phyloP scores from a whole-genome alignment of 1,140 invertebrate species.

The Polypedilum vanderplanki region DNA sequence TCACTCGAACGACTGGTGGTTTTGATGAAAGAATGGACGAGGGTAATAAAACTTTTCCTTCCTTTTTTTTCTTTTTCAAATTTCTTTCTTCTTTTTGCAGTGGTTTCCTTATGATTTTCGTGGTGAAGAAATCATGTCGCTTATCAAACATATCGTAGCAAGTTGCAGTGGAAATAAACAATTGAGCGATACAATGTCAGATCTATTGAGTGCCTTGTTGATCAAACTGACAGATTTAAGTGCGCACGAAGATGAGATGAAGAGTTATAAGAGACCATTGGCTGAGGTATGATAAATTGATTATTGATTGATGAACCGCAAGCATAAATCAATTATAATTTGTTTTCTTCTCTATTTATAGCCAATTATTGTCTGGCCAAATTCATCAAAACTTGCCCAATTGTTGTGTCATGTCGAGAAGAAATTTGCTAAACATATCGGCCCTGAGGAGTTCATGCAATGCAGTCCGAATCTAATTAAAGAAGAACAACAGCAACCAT shows the following conservation, averaged over 20 bases:
- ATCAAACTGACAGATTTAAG: slow-evolving; percentile 17
- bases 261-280: slow-evolving; percentile 13
- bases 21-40: slow-evolving; percentile 44
- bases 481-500: slow-evolving; percentile 32
- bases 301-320: neutral
- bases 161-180: slow-evolving; percentile 34
- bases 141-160: slow-evolving; percentile 47
- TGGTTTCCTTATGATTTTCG: slow-evolving; percentile 59
- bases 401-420: slow-evolving; percentile 42
- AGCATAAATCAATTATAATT: slow-evolving; percentile 17
- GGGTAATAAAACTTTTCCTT: neutral
- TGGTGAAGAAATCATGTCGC: slow-evolving; percentile 53
- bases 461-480: slow-evolving; percentile 40
- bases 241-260: slow-evolving; percentile 4
- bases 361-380: slow-evolving; percentile 36
- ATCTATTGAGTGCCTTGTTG: neutral
- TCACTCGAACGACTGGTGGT: slow-evolving; percentile 40
- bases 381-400: slow-evolving; percentile 42
- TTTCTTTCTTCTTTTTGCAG: slow-evolving; percentile 32
- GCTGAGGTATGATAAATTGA: neutral
- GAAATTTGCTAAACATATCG: slow-evolving; percentile 42
- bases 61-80: neutral
- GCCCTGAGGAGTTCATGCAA: slow-evolving; percentile 42
- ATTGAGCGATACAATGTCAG: slow-evolving; percentile 29
- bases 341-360: neutral